A percentile compares a stretch with the other conserved stretches of the same genome.
Conservation (phyloP, 2,888 invertebrate genomes). For the Spisula solida region DNA sequence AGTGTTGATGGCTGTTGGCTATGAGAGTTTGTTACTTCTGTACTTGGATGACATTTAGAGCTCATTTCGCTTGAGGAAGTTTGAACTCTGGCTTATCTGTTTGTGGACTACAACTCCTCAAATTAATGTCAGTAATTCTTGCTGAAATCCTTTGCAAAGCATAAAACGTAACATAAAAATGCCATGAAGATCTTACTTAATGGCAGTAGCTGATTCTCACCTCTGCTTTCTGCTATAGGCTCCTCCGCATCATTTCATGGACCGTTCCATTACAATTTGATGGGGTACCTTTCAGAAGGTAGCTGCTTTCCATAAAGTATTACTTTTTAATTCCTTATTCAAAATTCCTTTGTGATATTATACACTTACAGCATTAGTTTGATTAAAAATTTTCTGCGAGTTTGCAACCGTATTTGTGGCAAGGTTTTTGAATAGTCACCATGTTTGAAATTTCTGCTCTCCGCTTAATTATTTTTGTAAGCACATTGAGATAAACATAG, state of each 20-base stretch:
- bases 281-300: background rate
- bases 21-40: background rate
- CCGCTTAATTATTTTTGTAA: background rate
- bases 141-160: background rate
- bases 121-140: background rate
- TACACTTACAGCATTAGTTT: no score
- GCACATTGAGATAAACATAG: background rate
- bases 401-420: no score
- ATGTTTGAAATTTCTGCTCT: background rate
- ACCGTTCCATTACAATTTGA: background rate
- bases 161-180: background rate
- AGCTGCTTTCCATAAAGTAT: no score
- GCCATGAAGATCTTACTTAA: background rate
- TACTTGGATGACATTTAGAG: constrained; percentile 5
- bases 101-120: background rate
- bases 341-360: no score
- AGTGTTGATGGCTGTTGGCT: background rate
- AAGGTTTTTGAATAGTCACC: background rate
- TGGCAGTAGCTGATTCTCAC: background rate
- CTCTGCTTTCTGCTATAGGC: background rate
- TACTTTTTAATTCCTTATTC: no score
- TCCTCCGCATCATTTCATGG: background rate
- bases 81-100: background rate
- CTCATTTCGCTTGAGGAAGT: background rate
- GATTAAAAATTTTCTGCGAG: no score